phyloP scores from a whole-genome alignment of 2,888 invertebrate species.

The Alloscopus bannaensis region DNA sequence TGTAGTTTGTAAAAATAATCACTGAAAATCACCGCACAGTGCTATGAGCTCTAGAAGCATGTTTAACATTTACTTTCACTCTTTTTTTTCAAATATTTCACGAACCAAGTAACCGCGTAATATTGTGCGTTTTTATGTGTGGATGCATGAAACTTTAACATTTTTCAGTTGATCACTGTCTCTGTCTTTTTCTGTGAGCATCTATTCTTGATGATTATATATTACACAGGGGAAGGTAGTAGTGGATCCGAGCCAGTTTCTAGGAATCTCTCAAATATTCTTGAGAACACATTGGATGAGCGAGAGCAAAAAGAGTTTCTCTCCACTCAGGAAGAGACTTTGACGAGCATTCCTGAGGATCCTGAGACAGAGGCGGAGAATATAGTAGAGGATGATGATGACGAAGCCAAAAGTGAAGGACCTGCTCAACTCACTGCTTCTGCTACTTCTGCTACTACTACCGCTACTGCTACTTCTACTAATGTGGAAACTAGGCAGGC shows the following conservation, averaged over 20 bases:
- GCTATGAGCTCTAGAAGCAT: too few relatives aligned
- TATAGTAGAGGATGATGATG: conserved; percentile 52
- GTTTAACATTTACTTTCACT: too few relatives aligned
- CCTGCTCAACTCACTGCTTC: conserved; percentile 45
- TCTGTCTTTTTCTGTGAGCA: conserved; percentile 49
- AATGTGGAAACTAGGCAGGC: conserved; percentile 44
- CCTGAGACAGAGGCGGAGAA: conserved; percentile 56
- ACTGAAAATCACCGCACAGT: too few relatives aligned
- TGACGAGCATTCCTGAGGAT: conserved; percentile 64
- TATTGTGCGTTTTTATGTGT: too few relatives aligned
- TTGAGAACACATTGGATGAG: conserved; percentile 61
- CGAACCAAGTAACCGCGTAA: too few relatives aligned
- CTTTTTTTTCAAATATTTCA: too few relatives aligned
- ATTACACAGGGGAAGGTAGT: conserved; percentile 56
- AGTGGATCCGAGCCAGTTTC: conserved; percentile 59
- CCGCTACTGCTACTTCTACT: conserved; percentile 27
- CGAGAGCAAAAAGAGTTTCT: conserved; percentile 65
- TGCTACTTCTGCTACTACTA: conserved; percentile 18
- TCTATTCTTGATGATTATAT: conserved; percentile 54
- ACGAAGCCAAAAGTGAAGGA: conserved; percentile 48
- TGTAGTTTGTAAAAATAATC: too few relatives aligned
- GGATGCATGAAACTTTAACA: neutral
- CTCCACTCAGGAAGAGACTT: conserved; percentile 63
- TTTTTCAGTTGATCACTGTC: conserved; percentile 56
- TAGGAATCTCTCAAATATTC: conserved; percentile 58